Conservation (phyloP, 2,113 vertebrate genomes). For the Anoplopoma fimbria region DNA sequence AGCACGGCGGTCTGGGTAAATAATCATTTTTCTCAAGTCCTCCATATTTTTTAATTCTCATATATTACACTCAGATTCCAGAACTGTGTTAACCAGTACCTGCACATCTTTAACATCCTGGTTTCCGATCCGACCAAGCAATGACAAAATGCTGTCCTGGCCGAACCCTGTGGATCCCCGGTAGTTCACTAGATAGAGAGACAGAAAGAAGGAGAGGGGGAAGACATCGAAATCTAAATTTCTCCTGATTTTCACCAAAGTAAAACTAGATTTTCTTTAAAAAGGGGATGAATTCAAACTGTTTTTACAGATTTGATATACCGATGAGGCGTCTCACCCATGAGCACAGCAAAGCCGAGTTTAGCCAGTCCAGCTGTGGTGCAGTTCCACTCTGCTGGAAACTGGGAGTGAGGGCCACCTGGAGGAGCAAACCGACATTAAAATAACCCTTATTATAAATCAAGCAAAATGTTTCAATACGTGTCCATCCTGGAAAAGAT, state of each 20-base stretch:
- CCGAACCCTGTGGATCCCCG: slow-evolving; percentile 89
- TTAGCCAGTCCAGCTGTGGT: slow-evolving; percentile 81
- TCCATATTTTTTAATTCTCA: not conserved
- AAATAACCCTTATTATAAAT: not conserved
- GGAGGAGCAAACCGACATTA: not conserved
- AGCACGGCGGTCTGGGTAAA: slow-evolving; percentile 79
- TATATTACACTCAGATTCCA: not conserved
- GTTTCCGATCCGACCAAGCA: slow-evolving; percentile 85
- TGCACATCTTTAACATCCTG: slow-evolving; percentile 90
- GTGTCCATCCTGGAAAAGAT: not conserved
- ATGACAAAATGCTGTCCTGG: slow-evolving; percentile 86
- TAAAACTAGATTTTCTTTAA: not conserved
- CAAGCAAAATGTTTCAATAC: not conserved
- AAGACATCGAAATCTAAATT: not conserved
- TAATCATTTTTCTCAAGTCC: too few relatives aligned
- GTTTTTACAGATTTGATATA: not conserved
- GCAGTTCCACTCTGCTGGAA: slow-evolving; percentile 85
- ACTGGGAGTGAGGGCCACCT: slow-evolving; percentile 89
- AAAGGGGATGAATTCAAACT: not conserved
- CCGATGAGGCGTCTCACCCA: slow-evolving; percentile 81
- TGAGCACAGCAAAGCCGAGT: slow-evolving; percentile 86
- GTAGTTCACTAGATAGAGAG: slow-evolving; percentile 85
- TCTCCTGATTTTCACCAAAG: not conserved
- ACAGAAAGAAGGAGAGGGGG: not conserved
- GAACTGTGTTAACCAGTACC: slow-evolving; percentile 71